Evolutionary conservation across 2,113 vertebrate genomes (phyloP).

Genomic region (Chlorodrepanis virens): DNA sequence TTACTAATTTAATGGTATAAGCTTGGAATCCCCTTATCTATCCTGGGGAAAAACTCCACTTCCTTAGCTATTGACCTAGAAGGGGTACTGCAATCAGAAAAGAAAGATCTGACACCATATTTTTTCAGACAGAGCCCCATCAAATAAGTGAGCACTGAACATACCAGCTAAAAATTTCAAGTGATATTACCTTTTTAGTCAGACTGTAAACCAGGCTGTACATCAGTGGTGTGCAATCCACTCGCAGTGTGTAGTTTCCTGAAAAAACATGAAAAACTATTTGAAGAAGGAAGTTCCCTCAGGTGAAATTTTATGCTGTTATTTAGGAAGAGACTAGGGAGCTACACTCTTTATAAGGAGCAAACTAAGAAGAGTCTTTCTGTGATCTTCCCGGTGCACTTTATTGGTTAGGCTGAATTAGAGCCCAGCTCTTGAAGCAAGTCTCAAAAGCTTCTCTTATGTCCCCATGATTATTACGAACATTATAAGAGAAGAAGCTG

Average conservation of each 20-base stretch:
- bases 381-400: neutral
- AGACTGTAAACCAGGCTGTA: constrained; percentile 86
- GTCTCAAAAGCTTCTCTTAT: neutral
- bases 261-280: constrained; percentile 36
- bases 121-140: neutral
- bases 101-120: neutral
- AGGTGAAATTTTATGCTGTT: neutral
- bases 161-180: neutral
- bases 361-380: neutral
- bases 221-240: constrained; percentile 91
- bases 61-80: neutral
- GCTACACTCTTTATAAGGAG: neutral
- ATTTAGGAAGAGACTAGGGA: neutral
- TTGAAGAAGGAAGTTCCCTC: neutral
- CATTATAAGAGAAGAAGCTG: neutral
- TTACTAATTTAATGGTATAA: neutral
- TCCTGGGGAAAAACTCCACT: neutral
- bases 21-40: neutral
- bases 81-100: neutral
- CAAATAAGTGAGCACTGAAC: neutral
- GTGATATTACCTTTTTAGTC: constrained; percentile 85
- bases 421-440: neutral
- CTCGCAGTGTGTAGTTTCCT: constrained; percentile 94
- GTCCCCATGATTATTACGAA: neutral
- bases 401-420: neutral